Evolutionary conservation across 2,113 vertebrate genomes (phyloP).

Genomic region (Megaceryle torquata): DNA sequence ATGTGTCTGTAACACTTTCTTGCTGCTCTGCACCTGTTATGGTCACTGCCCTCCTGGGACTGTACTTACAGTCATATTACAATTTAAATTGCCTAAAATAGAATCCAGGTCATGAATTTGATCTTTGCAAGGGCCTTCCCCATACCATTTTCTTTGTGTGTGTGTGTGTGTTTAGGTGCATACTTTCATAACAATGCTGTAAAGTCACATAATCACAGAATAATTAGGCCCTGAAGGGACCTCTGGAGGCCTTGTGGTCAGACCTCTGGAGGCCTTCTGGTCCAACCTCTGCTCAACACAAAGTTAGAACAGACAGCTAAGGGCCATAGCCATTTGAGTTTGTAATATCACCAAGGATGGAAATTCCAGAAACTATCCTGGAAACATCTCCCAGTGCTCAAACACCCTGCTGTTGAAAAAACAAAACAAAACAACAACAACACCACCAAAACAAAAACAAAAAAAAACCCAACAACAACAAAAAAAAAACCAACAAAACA

Average conservation of each 20-base stretch:
- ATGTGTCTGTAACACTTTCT: background rate
- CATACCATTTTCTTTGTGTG: background rate
- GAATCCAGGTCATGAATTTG: background rate
- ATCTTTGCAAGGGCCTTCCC: background rate
- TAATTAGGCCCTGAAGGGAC: background rate
- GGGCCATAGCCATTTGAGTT: background rate
- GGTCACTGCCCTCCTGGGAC: background rate
- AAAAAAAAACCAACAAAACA: too few species aligned
- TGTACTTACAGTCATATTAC: background rate
- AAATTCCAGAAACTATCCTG: background rate
- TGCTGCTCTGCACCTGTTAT: background rate
- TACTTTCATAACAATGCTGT: background rate
- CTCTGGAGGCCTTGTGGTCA: background rate
- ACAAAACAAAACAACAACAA: too few species aligned
- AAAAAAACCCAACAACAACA: too few species aligned
- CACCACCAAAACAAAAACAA: too few species aligned
- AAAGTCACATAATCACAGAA: background rate
- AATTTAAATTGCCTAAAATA: background rate
- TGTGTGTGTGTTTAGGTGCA: background rate
- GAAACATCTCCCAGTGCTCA: background rate
- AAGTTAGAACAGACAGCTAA: background rate
- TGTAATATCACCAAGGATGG: background rate
- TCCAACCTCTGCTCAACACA: fast-evolving
- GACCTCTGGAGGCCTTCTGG: background rate
- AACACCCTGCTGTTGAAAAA: too few species aligned